Evolutionary conservation across 2,888 invertebrate species (phyloP).

Genomic region (Carcina quercana): DNA sequence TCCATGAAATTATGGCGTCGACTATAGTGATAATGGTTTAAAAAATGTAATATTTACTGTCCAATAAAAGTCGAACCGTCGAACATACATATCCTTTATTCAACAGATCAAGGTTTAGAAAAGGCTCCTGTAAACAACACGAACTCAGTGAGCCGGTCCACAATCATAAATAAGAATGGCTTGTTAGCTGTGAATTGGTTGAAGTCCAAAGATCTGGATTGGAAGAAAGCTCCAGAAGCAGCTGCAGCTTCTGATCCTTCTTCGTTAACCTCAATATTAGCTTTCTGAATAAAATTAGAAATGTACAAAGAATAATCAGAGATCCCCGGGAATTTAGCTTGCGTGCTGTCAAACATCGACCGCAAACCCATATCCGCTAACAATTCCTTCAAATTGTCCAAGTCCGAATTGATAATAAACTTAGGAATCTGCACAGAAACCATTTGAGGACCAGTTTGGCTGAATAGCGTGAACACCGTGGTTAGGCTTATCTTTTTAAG

Average conservation of each 20-base stretch:
- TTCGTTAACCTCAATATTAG: constrained; percentile 52
- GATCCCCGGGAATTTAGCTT: constrained; percentile 38
- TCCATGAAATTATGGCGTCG: too few relatives aligned
- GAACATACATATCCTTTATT: too few relatives aligned
- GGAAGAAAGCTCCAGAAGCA: constrained; percentile 28
- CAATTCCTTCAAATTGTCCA: constrained; percentile 57
- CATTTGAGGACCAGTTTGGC: constrained; percentile 34
- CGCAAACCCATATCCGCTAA: constrained; percentile 52
- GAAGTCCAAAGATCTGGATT: constrained; percentile 21
- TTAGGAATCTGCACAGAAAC: constrained; percentile 75
- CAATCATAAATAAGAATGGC: constrained; percentile 59
- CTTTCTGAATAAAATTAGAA: constrained; percentile 54
- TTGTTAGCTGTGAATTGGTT: constrained; percentile 39
- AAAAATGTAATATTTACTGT: too few relatives aligned
- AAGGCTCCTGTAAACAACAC: constrained; percentile 55
- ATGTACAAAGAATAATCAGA: constrained; percentile 37
- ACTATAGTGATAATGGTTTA: too few relatives aligned
- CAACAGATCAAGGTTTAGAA: too few relatives aligned
- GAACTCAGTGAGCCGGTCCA: constrained; percentile 37
- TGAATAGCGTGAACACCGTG: constrained; percentile 57
- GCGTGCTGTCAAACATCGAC: constrained; percentile 35
- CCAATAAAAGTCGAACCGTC: too few relatives aligned
- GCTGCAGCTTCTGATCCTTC: constrained; percentile 46
- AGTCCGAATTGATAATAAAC: constrained; percentile 70
- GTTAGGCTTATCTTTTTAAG: constrained; percentile 57